Base-by-base conservation (phyloP, 2,888 invertebrate species). In the Amiota mariae region DNA sequence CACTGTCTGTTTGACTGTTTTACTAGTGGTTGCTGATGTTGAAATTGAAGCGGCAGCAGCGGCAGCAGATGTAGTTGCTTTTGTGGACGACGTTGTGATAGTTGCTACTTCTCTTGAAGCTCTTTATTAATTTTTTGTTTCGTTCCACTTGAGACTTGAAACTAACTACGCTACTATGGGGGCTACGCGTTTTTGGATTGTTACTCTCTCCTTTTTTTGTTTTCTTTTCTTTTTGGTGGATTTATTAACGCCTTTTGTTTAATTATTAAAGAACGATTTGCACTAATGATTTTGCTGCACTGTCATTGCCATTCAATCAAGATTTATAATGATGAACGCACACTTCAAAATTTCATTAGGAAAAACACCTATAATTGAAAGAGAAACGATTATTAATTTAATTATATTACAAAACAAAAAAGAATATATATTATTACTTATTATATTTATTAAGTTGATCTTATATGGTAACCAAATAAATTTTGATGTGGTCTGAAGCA, bases 41-140 rank as follows among this genome's bases (percentile, higher is more conserved):
- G 59, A 18, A 18, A 18, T 11, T 20, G 15, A 10, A 48, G 49
- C 18, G 47, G 48, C 18, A 68, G 81, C 88, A 82, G 84, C 85
- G 78, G 86, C 84, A 80, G 82, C 80, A 78, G 86, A 81, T 78
- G 85, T 85, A 71, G 85, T 80, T 80, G 82, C 81, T 79, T 84
- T 87, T 78, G 83, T 78, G 78, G 86, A 79, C 79, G 82, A 86
- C 82, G 85, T 81, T 78, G 83, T 85, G 82, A 79, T 78, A 79
- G 36, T 36, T 36, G 36, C 36, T 36, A 6, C 36, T 36, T 36
- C 36, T 36, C 36, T 36, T 36, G 36, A 36, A 36, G 36, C 8
- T 36, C 36, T 6, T 2, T 36, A 36, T 71, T 47, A 47, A 4
- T 68, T 68, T 18, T 15, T 66, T 72, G 71, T 20, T 49, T 46